Conservation (phyloP, 2,797 vertebrate species). For the Arrhamphus sclerolepis region DNA sequence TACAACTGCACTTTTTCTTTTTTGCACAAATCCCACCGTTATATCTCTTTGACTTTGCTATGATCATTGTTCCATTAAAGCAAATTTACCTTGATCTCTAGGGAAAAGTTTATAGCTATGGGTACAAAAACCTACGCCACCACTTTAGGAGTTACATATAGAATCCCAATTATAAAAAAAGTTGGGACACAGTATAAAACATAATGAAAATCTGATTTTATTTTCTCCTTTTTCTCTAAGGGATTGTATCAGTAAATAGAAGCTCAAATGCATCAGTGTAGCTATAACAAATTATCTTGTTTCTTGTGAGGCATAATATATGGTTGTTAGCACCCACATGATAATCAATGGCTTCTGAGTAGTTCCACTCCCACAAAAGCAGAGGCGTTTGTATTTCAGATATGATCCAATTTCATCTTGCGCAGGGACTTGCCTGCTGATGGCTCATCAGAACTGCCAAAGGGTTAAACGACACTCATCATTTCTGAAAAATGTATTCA, state of each 20-base stretch:
- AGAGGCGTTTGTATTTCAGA: conserved; percentile 66
- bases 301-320: conserved; percentile 39
- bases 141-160: too few relatives aligned
- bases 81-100: too few relatives aligned
- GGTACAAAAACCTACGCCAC: too few relatives aligned
- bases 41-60: too few relatives aligned
- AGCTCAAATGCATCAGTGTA: conserved; percentile 4
- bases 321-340: conserved; percentile 53
- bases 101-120: too few relatives aligned
- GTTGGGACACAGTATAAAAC: too few relatives aligned
- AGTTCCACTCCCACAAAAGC: conserved; percentile 57
- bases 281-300: conserved; percentile 15
- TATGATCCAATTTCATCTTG: conserved; percentile 43
- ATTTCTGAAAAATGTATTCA: background rate
- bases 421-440: conserved; percentile 33
- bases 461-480: conserved; percentile 9
- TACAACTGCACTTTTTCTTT: conserved; percentile 1
- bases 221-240: background rate
- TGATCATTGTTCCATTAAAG: too few relatives aligned
- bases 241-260: conserved; percentile 1
- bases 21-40: background rate
- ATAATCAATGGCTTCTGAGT: conserved; percentile 61
- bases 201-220: too few relatives aligned
- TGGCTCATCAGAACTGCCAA: conserved; percentile 38
- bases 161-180: too few relatives aligned